Evolutionary conservation across 2,797 vertebrate species (phyloP).

Genomic region (Schizothorax lantsangensis): DNA sequence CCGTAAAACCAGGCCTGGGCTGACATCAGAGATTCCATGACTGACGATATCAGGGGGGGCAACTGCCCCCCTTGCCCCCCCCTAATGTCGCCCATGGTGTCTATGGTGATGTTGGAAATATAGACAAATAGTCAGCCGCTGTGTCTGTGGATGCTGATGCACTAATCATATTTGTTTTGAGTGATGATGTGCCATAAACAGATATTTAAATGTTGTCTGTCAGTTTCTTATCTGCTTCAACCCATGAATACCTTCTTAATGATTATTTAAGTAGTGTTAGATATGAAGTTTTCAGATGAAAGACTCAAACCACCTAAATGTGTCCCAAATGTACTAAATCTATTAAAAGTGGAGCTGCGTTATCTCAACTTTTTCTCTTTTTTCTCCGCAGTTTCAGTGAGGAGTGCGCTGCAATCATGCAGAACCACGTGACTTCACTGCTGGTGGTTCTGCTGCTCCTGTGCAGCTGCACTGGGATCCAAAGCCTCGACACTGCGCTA

Average conservation of each 20-base stretch:
- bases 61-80: no score
- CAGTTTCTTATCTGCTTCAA: background rate
- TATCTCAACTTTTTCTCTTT: slow-evolving; percentile 33
- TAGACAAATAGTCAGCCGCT: slow-evolving; percentile 35
- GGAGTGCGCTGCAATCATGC: slow-evolving; percentile 86
- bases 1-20: no score
- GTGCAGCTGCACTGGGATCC: slow-evolving; percentile 81
- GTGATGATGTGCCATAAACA: slow-evolving; percentile 18
- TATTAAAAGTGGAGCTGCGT: background rate
- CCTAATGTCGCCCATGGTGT: background rate
- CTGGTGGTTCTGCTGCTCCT: slow-evolving; percentile 82
- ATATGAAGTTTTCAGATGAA: background rate
- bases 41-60: no score
- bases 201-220: background rate
- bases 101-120: slow-evolving; percentile 47
- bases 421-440: slow-evolving; percentile 81
- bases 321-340: background rate
- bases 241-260: background rate
- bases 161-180: slow-evolving; percentile 38
- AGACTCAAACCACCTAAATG: background rate
- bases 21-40: no score
- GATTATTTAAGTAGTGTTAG: background rate
- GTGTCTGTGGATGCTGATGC: slow-evolving; percentile 11
- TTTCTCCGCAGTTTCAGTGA: slow-evolving; percentile 80
- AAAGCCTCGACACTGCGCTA: slow-evolving; percentile 73